Percentiles rank a stretch among this genome's conserved stretches.
Conservation (phyloP, 2,113 vertebrate genomes). For the Varanus salvator region DNA sequence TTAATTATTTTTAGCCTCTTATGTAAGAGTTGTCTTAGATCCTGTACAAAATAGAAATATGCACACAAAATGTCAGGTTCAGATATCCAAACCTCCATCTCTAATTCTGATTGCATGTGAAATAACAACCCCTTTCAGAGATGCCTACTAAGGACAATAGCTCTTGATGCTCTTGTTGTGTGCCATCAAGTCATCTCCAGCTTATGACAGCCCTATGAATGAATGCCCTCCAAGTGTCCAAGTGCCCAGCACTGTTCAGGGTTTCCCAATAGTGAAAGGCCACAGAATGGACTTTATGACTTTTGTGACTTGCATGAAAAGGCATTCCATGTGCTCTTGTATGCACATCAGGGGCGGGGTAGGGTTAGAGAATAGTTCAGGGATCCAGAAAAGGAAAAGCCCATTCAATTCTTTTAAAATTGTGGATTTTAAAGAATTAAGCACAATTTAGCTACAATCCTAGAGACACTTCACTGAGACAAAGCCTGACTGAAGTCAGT, state of each 20-base stretch:
- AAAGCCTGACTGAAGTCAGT: background rate
- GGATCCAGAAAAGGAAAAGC: background rate
- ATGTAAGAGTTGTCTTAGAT: background rate
- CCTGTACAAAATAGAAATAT: conserved; percentile 8
- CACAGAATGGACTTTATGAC: background rate
- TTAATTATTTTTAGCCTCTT: conserved; percentile 14
- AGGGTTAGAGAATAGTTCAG: background rate
- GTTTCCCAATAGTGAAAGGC: background rate
- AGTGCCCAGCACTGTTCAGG: no score
- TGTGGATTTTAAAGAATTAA: background rate
- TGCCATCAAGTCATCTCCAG: no score
- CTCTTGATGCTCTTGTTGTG: no score
- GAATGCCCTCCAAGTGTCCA: no score
- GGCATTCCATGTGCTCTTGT: background rate
- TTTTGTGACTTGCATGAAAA: no score
- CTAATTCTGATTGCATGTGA: background rate
- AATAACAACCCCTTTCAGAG: background rate
- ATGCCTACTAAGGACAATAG: background rate
- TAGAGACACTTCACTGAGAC: background rate
- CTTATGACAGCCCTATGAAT: no score
- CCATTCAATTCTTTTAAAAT: background rate
- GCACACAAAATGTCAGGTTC: background rate
- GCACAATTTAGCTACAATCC: background rate
- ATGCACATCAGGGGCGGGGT: background rate
- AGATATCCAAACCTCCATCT: no score